phyloP scores from a whole-genome alignment of 2,113 vertebrate genomes.

The Calonectris borealis region DNA sequence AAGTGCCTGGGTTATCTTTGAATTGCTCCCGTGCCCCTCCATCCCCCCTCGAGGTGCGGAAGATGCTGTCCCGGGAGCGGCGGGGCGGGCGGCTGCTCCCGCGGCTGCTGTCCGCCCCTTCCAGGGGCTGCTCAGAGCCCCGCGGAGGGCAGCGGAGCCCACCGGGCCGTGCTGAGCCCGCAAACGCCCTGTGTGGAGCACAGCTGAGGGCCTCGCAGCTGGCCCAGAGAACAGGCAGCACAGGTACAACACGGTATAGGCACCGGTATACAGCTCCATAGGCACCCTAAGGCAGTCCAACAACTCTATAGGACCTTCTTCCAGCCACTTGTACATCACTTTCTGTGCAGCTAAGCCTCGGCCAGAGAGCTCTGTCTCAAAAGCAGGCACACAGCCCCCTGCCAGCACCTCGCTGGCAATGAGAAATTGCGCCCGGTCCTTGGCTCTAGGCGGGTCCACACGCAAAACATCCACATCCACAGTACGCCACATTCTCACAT shows the following conservation, averaged over 20 bases:
- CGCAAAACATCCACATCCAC: not conserved
- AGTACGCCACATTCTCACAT: accelerated
- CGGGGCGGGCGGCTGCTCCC: not conserved
- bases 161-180: not conserved
- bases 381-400: not conserved
- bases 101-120: not conserved
- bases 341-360: accelerated
- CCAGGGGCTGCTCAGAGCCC: not conserved
- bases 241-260: accelerated
- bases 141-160: not conserved
- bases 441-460: not conserved
- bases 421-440: not conserved
- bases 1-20: not conserved
- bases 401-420: not conserved
- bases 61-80: not conserved
- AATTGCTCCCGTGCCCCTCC: not conserved
- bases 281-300: not conserved
- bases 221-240: not conserved
- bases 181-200: not conserved
- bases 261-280: not conserved
- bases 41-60: not conserved
- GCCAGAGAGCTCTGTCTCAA: not conserved
- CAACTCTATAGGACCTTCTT: not conserved
- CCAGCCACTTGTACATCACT: not conserved
- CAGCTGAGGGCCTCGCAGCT: not conserved